A percentile compares a stretch with the other conserved stretches of the same genome.
phyloP scores from a whole-genome alignment of 1,140 invertebrate genomes.

The Hycleus cichorii region DNA sequence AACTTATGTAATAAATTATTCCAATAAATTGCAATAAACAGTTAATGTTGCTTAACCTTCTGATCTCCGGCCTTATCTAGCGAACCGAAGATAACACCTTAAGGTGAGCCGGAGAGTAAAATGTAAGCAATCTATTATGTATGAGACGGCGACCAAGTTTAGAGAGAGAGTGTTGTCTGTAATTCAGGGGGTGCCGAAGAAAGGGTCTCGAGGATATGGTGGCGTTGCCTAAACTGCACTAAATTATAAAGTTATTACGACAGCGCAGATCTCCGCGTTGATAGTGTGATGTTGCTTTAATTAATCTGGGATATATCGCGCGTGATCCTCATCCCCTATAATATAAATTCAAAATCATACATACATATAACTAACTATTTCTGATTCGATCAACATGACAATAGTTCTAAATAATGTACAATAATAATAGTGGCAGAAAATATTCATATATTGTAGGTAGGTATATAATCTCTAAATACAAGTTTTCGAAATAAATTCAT shows the following conservation, averaged over 20 bases:
- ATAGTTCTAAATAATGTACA: too few species aligned
- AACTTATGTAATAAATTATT: conserved; percentile 28
- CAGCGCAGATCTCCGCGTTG: conserved; percentile 39
- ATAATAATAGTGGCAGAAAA: too few species aligned
- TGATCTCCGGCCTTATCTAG: conserved; percentile 38
- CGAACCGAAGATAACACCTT: conserved; percentile 38
- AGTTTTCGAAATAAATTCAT: too few species aligned
- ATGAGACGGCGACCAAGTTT: conserved; percentile 25
- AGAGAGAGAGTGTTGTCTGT: conserved; percentile 14
- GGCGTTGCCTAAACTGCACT: conserved; percentile 36
- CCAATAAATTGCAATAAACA: conserved; percentile 38
- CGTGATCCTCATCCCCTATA: conserved; percentile 26
- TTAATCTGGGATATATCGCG: conserved; percentile 42
- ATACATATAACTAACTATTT: too few species aligned
- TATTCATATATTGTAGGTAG: too few species aligned
- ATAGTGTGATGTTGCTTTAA: conserved; percentile 43
- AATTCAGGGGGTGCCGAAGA: conserved; percentile 21
- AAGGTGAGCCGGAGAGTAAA: conserved; percentile 35
- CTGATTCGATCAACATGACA: too few species aligned
- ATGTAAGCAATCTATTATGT: conserved; percentile 40
- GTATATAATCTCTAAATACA: too few species aligned
- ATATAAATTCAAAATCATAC: neutral
- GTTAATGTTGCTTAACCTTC: conserved; percentile 42
- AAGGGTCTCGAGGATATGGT: conserved; percentile 26
- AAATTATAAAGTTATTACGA: conserved; percentile 45